Evolutionary conservation across 2,113 vertebrate species (phyloP).

Genomic region (Pipa parva): DNA sequence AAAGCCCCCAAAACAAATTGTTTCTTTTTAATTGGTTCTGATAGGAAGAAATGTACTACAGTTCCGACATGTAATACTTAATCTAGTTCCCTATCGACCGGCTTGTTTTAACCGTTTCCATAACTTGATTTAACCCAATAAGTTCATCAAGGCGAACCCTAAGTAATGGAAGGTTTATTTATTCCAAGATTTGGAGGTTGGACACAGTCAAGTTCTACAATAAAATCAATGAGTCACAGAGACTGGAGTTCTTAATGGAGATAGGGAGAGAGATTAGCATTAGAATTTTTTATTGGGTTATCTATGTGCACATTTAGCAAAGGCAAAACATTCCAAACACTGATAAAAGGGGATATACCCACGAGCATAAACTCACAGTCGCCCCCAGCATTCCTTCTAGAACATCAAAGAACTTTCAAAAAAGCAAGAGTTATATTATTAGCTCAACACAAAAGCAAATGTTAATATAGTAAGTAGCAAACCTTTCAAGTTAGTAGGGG

Average conservation of each 20-base stretch:
- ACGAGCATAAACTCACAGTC: not conserved
- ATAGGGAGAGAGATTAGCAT: constrained; percentile 4
- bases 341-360: constrained; percentile 12
- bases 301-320: constrained; percentile 26
- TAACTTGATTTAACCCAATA: no score
- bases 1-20: not conserved
- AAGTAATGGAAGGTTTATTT: no score
- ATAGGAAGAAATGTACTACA: constrained; percentile 10
- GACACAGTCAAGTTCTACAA: not conserved
- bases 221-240: not conserved
- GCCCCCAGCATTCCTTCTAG: not conserved
- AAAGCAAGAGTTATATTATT: no score
- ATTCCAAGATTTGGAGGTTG: not conserved
- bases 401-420: constrained; percentile 28
- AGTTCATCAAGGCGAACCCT: no score
- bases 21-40: constrained; percentile 22
- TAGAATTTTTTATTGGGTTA: constrained; percentile 24
- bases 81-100: no score
- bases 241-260: not conserved
- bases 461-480: no score
- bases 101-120: no score
- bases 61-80: not conserved
- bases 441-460: no score
- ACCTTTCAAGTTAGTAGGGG: no score
- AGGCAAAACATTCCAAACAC: constrained; percentile 20